Conservation (phyloP, 2,113 vertebrate species). For the Oncorhynchus mykiss region DNA sequence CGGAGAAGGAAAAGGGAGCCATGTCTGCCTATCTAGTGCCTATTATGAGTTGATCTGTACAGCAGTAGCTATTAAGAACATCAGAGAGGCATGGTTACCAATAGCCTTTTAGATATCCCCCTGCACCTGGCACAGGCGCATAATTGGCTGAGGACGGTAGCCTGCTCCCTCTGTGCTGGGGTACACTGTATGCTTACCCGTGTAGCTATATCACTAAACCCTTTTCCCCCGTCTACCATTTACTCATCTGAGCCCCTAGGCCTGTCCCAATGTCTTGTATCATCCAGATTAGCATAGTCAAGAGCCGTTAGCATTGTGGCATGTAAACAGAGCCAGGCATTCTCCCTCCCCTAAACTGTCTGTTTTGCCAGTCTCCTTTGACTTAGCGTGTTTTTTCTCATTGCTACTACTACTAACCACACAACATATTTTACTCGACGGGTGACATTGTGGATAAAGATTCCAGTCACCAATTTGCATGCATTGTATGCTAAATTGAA, state of each 20-base stretch:
- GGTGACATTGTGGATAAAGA: slow-evolving; percentile 47
- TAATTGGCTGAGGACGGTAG: slow-evolving; percentile 74
- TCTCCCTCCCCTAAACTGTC: slow-evolving; percentile 58
- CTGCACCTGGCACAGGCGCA: slow-evolving; percentile 79
- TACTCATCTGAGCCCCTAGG: slow-evolving; percentile 76
- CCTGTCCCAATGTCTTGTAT: slow-evolving; percentile 73
- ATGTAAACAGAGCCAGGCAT: slow-evolving; percentile 70
- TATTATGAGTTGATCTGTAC: slow-evolving; percentile 77
- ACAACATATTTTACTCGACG: slow-evolving; percentile 54
- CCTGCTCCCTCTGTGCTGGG: slow-evolving; percentile 64
- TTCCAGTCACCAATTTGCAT: slow-evolving; percentile 50
- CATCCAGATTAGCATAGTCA: slow-evolving; percentile 81
- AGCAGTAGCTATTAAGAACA: slow-evolving; percentile 70
- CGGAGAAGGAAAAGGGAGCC: slow-evolving; percentile 59
- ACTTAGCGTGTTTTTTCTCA: slow-evolving; percentile 65
- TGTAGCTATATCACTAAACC: slow-evolving; percentile 65
- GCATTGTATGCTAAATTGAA: neutral
- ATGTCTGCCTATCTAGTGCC: slow-evolving; percentile 69
- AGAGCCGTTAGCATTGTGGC: slow-evolving; percentile 78
- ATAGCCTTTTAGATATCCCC: slow-evolving; percentile 74
- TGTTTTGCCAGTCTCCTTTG: slow-evolving; percentile 62
- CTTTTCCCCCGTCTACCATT: slow-evolving; percentile 35
- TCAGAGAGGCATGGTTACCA: slow-evolving; percentile 75
- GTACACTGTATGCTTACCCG: slow-evolving; percentile 62
- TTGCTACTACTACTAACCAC: slow-evolving; percentile 42